These are phyloP conservation scores for Lumbricus terrestris DNA, from an alignment of 2,888 invertebrate species.

Conservation along the genomic window DNA sequence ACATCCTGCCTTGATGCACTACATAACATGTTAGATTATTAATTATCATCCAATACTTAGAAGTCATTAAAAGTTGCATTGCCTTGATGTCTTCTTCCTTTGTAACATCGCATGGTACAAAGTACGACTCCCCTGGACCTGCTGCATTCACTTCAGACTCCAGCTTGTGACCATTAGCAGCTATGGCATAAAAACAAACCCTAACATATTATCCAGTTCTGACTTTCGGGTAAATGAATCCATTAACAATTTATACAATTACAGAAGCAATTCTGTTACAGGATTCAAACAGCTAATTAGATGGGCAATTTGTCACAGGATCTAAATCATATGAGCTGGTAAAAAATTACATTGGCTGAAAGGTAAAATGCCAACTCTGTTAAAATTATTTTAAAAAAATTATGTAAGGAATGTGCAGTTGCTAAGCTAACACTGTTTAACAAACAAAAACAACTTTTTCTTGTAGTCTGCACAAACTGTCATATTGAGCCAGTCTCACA, in stretches of 20 bases:
- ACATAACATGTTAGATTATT: background rate
- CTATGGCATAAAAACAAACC: constrained; percentile 37
- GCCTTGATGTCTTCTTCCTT: constrained; percentile 54
- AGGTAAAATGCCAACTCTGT: too few relatives aligned
- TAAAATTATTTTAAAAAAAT: too few relatives aligned
- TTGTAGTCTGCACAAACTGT: too few relatives aligned
- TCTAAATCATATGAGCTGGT: too few relatives aligned
- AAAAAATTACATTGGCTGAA: too few relatives aligned
- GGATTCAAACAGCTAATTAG: too few relatives aligned
- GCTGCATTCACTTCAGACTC: constrained; percentile 47
- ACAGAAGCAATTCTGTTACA: too few relatives aligned
- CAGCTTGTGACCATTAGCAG: constrained; percentile 45
- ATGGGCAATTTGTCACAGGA: too few relatives aligned
- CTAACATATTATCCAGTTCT: constrained; percentile 27
- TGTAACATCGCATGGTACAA: constrained; percentile 50
- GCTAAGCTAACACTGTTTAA: too few relatives aligned
- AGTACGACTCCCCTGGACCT: constrained; percentile 50
- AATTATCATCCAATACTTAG: background rate
- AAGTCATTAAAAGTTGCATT: background rate
- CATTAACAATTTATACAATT: background rate
- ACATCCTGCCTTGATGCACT: background rate
- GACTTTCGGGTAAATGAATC: background rate
- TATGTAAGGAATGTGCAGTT: too few relatives aligned
- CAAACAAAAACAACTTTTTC: too few relatives aligned
- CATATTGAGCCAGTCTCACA: too few relatives aligned